Conservation (phyloP, 2,888 invertebrate species). For the Idaea straminata region DNA sequence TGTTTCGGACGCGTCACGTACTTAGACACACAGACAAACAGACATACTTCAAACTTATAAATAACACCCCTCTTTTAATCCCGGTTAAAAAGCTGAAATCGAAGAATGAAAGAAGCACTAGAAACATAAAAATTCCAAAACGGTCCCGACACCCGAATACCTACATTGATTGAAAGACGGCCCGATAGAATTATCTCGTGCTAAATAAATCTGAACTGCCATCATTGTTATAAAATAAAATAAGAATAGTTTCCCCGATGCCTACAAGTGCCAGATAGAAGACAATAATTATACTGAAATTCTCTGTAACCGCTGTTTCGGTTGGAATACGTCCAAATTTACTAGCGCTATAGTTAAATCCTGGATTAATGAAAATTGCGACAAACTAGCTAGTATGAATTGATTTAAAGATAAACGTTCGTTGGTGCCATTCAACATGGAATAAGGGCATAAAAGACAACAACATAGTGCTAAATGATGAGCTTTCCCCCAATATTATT, state of each 20-base stretch:
- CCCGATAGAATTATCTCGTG: background rate
- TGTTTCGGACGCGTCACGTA: background rate
- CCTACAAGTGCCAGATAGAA: constrained; percentile 61
- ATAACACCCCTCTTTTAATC: background rate
- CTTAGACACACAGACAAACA: background rate
- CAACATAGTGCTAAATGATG: background rate
- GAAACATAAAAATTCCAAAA: background rate
- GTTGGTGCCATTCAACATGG: background rate
- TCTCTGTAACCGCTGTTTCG: constrained; percentile 58
- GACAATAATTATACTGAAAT: constrained; percentile 66
- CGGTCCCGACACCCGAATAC: background rate
- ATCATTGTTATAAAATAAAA: constrained; percentile 36
- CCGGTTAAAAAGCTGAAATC: background rate
- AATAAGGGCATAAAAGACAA: background rate
- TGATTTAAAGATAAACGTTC: constrained; percentile 4
- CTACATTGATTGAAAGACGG: background rate
- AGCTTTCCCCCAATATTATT: no score
- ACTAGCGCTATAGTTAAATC: constrained; percentile 63
- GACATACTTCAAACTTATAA: background rate
- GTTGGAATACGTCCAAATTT: constrained; percentile 73
- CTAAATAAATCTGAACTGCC: constrained; percentile 23
- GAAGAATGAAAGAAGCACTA: background rate
- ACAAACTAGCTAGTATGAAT: constrained; percentile 35
- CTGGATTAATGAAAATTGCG: constrained; percentile 67
- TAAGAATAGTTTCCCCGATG: constrained; percentile 60